Base-by-base conservation (phyloP, 2,888 invertebrate genomes). In the Drosophila fungiperda region DNA sequence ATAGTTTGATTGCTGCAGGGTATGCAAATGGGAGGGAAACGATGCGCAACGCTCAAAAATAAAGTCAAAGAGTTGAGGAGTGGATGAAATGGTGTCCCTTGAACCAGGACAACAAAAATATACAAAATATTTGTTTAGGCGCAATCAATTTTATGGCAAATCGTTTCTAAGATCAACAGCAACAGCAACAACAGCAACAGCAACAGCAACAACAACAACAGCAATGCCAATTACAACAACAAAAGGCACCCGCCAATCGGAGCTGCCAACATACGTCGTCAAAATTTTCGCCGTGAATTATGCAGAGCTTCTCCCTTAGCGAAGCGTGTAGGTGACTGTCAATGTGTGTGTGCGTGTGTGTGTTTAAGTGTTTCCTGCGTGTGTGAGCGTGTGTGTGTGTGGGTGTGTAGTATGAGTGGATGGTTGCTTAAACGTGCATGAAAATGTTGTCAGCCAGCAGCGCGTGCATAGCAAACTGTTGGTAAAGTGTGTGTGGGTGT, bases 121-220 rank as follows among this genome's bases (percentile, higher is more conserved):
- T 61, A 65, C 69, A 75, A 88, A 73, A 82, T 88, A 83, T 88
- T 90, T 89, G 80, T 84, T 85, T 86, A 78, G 80, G 79, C 79
- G 71, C 86, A 90, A 90, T 90, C 88, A 89, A 89, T 89, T 90
- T 90, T 82, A 89, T 79, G 81, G 83, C 89, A 79, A 78, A 77
- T 72, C 81, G 68, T 45, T 73, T 86, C 83, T 77, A 78, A 82
- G 78, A 71, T 8, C 48, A 26, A 11, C n/a, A 17, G 35, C 33
- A 32, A 1, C 36, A 36, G 0, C 42, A 11, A 23, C 23, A 23
- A 17, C 48, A 26, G 17, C 48, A 26, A 11, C n/a, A 17, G 35
- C 33, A 32, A 1, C 36, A 36, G 0, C 42, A 11, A 23, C 23
- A 23, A 17, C 48, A 26, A 11, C n/a, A n/a, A 32, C 15, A 52